A percentile compares a stretch with the other conserved stretches of the same genome.
phyloP scores from a whole-genome alignment of 2,113 vertebrate species.

The Neofelis nebulosa region DNA sequence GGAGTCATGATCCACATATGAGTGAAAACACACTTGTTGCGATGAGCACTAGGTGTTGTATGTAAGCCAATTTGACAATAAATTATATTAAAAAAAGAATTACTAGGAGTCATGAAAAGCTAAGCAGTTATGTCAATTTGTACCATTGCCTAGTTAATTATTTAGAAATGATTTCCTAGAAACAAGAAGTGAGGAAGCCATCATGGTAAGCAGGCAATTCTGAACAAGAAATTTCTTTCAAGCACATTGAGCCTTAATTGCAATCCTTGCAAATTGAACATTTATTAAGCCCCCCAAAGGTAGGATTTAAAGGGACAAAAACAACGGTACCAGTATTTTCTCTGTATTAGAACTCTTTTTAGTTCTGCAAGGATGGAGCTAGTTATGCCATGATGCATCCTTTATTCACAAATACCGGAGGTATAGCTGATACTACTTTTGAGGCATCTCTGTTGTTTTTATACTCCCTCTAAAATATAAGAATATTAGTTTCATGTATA shows the following conservation, averaged over 20 bases:
- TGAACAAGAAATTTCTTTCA: constrained; percentile 46
- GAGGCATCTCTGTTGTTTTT: constrained; percentile 15
- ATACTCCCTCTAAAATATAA: constrained; percentile 4
- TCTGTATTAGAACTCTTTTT: neutral
- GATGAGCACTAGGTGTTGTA: no score
- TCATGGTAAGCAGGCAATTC: constrained; percentile 11
- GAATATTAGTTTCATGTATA: neutral
- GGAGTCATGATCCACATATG: neutral
- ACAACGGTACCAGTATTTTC: neutral
- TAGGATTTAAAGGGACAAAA: constrained; percentile 37
- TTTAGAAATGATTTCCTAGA: constrained; percentile 61
- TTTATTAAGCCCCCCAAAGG: constrained; percentile 30
- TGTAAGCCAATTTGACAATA: no score
- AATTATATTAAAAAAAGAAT: neutral
- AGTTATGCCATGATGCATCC: neutral
- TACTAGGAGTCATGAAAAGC: neutral
- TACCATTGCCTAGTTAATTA: constrained; percentile 34
- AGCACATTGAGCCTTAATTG: constrained; percentile 2
- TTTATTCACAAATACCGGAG: constrained; percentile 38
- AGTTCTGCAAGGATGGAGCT: neutral
- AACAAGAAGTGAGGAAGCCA: constrained; percentile 35
- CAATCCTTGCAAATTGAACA: constrained; percentile 33
- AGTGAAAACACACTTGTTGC: no score
- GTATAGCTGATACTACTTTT: neutral
- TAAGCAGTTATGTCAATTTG: neutral